Base-by-base conservation (phyloP, 2,888 invertebrate species). In the Aromia moschata region DNA sequence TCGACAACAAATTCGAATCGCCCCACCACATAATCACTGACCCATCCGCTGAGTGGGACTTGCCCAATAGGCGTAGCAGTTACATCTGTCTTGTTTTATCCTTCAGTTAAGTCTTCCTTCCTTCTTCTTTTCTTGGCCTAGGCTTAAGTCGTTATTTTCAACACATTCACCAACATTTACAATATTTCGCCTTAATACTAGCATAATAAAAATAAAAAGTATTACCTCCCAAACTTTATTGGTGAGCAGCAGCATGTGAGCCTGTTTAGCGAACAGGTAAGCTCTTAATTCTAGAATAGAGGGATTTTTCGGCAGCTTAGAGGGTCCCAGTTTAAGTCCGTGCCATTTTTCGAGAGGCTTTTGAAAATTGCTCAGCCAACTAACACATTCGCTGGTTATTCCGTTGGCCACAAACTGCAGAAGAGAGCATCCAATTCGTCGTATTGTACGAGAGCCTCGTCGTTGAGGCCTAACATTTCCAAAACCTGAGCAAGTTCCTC, bases 371-470 rank as follows among this genome's bases (percentile, higher is more conserved):
- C 85, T 85, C 67, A 97, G 82, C 96, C 96, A 97, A 57, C 62
- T 74, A 55, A 94, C 92, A 74, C 90, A 89, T 74, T 93, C 94
- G 61, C 93, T 91, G 65, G 92, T 87, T 74, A 92, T 91, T n/a
- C 94, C 93, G 16, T 68, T 68, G 68, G 95, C 89, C 54, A 98
- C 91, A 82, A 96, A 97, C 83, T 98, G 97, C 1, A 95, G 80
- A 98, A 96, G 69, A 98, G 86, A 46, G 96, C 97, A 83, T 98
- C 97, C 74, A 98, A 83, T 82, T 98, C 98, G 79, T 98, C 98
- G 79, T 97, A 98, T 77, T 98, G 98, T 54, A 98, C 93, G 68
- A 98, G 83, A 10, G 97, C 94, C 82, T 98, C 97, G 68, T 96
- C 95, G 75, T 93, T 90, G 65, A 98, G 84, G 56, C 94, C 94